These are phyloP conservation scores for Mimumesa dahlbomi DNA, from an alignment of 2,888 invertebrate species.

Conservation along the genomic window DNA sequence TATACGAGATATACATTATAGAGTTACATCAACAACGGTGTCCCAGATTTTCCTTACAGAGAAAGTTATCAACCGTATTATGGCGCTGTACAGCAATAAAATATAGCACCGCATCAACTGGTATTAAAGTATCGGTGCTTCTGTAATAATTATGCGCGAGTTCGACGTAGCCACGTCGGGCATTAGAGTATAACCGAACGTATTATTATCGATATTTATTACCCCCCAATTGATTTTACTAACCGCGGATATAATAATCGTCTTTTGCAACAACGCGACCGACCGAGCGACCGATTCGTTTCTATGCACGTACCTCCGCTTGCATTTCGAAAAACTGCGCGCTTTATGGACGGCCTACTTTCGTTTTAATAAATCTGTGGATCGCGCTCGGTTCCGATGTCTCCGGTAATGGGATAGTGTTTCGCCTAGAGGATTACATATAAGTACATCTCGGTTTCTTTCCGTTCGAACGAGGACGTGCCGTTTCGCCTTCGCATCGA, in stretches of 20 bases:
- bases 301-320: too few species aligned
- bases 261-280: constrained; percentile 13
- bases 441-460: constrained; percentile 26
- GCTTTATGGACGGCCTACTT: constrained; percentile 45
- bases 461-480: constrained; percentile 33
- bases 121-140: constrained; percentile 30
- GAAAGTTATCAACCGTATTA: constrained; percentile 35
- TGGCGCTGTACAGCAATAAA: constrained; percentile 18
- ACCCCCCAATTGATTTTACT: constrained; percentile 49
- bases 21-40: not conserved
- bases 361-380: constrained; percentile 41
- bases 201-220: constrained; percentile 56
- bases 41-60: constrained; percentile 22
- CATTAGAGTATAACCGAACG: constrained; percentile 15
- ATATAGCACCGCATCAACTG: constrained; percentile 27
- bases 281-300: constrained; percentile 13
- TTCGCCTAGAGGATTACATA: constrained; percentile 26
- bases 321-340: not conserved
- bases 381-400: constrained; percentile 24
- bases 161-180: constrained; percentile 11
- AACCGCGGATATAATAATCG: constrained; percentile 42
- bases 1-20: not conserved
- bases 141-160: constrained; percentile 45
- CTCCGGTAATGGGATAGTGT: constrained; percentile 36
- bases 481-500: constrained; percentile 3